Evolutionary conservation across 92 coral and sea anemone genomes (phyloP).

Genomic region (Zoanthus sociatus): DNA sequence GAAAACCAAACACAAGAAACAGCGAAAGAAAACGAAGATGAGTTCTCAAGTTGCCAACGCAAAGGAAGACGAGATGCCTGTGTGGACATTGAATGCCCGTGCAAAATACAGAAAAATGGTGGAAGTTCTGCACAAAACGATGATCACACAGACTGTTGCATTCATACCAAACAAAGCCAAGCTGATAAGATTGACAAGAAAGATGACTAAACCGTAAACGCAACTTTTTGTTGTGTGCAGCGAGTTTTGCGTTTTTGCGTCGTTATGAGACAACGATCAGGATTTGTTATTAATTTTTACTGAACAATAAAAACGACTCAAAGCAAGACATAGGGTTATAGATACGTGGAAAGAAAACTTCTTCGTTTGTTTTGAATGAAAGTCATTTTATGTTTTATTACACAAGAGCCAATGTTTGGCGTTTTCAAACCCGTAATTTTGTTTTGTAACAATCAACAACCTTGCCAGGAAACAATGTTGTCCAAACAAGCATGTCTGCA

Average conservation of each 20-base stretch:
- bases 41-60: conserved; percentile 26
- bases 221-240: background rate
- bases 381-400: background rate
- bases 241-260: conserved; percentile 20
- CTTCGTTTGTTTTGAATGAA: background rate
- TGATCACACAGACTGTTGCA: background rate
- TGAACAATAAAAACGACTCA: background rate
- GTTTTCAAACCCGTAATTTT: background rate
- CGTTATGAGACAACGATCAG: background rate
- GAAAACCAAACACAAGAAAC: conserved; percentile 17
- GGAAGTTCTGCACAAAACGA: background rate
- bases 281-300: background rate
- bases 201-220: background rate
- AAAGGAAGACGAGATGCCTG: conserved; percentile 34
- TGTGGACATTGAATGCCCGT: conserved; percentile 29
- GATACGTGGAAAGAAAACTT: background rate
- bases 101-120: conserved; percentile 17
- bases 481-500: background rate
- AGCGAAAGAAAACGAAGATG: conserved; percentile 24
- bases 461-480: background rate
- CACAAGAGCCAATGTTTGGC: background rate
- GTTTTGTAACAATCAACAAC: background rate
- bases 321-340: background rate
- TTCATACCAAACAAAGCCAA: conserved; percentile 27
- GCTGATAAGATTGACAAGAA: background rate